A percentile compares a stretch with the other conserved stretches of the same genome.
phyloP scores from a whole-genome alignment of 2,113 vertebrate species.

The Cricetomys ansorgei region DNA sequence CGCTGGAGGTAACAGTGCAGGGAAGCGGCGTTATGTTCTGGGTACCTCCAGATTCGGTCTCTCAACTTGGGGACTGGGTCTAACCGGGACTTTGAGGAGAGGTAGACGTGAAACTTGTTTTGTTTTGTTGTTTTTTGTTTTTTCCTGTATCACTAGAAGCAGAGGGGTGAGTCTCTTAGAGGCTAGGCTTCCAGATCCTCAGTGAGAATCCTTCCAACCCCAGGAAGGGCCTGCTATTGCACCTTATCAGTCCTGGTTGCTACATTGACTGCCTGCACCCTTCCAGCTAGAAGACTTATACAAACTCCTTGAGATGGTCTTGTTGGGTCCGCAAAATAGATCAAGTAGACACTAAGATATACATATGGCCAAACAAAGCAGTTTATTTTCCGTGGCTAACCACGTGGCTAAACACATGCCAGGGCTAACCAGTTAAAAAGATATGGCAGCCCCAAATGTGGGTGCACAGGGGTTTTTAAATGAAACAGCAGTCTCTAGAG shows the following conservation, averaged over 20 bases:
- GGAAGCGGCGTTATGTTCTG: neutral
- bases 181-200: neutral
- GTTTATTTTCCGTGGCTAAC: no score
- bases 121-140: neutral
- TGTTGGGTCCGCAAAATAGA: no score
- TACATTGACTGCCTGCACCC: neutral
- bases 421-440: no score
- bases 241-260: neutral
- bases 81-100: neutral
- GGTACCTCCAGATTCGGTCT: conserved; percentile 43
- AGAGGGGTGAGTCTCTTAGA: neutral
- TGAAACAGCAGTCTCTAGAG: no score
- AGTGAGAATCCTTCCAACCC: neutral
- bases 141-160: neutral
- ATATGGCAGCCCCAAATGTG: no score
- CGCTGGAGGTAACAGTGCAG: conserved; percentile 21
- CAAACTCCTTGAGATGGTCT: neutral
- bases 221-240: neutral
- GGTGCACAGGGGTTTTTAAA: no score
- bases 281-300: neutral
- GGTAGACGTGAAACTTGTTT: neutral
- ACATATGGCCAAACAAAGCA: no score
- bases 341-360: no score
- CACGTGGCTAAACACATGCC: no score
- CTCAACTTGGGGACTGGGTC: neutral